Percentiles rank a stretch among this genome's conserved stretches.
Evolutionary conservation across 2,888 invertebrate genomes (phyloP).

Genomic region (Agriopis leucophaearia): DNA sequence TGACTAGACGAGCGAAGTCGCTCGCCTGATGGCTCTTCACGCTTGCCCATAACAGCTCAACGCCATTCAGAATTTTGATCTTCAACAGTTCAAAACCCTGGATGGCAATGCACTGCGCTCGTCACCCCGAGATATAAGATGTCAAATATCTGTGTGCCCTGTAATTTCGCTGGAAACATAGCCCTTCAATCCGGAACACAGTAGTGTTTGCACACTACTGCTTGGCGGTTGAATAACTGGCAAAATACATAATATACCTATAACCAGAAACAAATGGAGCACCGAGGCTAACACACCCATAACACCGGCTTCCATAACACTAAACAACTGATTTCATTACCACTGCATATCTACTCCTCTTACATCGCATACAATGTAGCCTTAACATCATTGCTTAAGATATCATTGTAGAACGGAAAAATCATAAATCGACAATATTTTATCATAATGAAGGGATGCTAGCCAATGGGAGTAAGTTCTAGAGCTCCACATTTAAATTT

Average conservation of each 20-base stretch:
- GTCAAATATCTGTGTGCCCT: too few species aligned
- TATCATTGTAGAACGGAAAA: conserved; percentile 65
- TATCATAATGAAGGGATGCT: conserved; percentile 64
- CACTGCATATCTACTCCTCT: conserved; percentile 55
- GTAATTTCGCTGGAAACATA: too few species aligned
- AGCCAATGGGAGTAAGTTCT: conserved; percentile 52
- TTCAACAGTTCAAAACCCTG: too few species aligned
- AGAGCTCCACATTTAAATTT: conserved; percentile 65
- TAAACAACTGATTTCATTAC: conserved; percentile 77
- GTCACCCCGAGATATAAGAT: too few species aligned
- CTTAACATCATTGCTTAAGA: conserved; percentile 67
- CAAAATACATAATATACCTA: conserved; percentile 27
- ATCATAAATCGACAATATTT: conserved; percentile 69
- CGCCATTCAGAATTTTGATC: too few species aligned
- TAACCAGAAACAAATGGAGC: conserved; percentile 49
- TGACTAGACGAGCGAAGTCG: too few species aligned
- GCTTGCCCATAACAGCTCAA: too few species aligned
- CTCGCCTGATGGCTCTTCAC: too few species aligned
- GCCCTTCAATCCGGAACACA: too few species aligned
- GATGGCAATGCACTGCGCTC: too few species aligned
- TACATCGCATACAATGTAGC: conserved; percentile 72
- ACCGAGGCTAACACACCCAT: conserved; percentile 61
- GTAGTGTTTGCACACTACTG: too few species aligned
- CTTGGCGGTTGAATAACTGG: too few species aligned
- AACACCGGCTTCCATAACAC: conserved; percentile 58